Evolutionary conservation across 1,140 invertebrate species (phyloP), one percentile per base, ranked within the genome.

Genomic region (Drosophila oshimai): DNA sequence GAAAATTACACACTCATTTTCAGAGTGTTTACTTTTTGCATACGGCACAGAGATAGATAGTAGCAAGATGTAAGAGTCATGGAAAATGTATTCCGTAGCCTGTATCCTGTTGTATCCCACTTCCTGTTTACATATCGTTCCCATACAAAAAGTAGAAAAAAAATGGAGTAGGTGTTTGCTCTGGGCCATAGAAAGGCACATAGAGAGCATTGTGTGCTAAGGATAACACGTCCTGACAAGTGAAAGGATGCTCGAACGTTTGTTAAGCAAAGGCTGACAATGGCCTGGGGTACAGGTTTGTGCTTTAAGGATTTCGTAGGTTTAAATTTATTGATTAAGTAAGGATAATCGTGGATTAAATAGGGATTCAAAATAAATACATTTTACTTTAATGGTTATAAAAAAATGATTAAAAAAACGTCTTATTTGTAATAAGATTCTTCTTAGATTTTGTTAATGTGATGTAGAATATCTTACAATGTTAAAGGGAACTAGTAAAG

Each of bases 1-100:
- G 81, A 80, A 84, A 84, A 84, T 80, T 80, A 84, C 80, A 84
- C 81, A 80, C 80, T 75, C 67, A 75, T 84, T 86, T 67, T 86
- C 55, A 72, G 64, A 75, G 73, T 84, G 80, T 84, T 84, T 84
- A 87, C 80, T 68, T 75, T 73, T 74, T 86, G 75, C 60, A 74
- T 86, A 60, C 49, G 42, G 69, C 62, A 54, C 22, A 41, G 55
- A 24, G 57, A n/a, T n/a, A 71, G 60, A 46, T 65, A 65, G 62
- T 18, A 49, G 57, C 31, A 58, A 61, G 36, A 61, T 62, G 57
- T 60, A 33, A 34, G 58, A 33, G 58, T 2, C 5, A 6, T 3
- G 47, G 12, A 36, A 61, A 60, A 50, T 15, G 50, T 53, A 57
- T 65, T 72, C 69, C 36, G 54, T 28, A 61, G 71, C 64, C 55